A percentile compares a stretch with the other conserved stretches of the same genome.
Conservation (phyloP, 2,113 vertebrate species). For the Leuciscus idus region DNA sequence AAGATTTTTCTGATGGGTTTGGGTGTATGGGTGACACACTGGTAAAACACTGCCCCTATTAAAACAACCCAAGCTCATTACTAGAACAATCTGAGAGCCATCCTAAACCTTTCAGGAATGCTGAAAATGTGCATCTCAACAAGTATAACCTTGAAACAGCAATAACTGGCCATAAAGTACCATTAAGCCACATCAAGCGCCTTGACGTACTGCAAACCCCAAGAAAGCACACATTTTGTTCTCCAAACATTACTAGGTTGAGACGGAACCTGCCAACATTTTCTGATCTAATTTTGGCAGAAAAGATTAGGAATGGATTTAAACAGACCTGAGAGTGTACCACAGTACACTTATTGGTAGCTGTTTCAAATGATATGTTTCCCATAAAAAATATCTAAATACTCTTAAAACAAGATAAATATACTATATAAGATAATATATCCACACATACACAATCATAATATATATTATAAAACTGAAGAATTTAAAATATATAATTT, state of each 20-base stretch:
- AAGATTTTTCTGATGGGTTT: constrained; percentile 7
- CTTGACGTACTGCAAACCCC: background rate
- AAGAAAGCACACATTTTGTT: background rate
- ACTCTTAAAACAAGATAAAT: background rate
- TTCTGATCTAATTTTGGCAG: background rate
- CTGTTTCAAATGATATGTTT: background rate
- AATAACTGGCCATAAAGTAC: background rate
- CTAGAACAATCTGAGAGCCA: background rate
- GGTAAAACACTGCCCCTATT: background rate
- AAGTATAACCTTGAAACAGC: background rate
- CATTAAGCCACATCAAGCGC: background rate
- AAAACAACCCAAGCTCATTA: background rate
- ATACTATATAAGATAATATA: background rate
- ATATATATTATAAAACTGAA: background rate
- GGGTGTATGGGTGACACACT: background rate
- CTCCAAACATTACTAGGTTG: background rate
- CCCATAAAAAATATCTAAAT: too few relatives aligned
- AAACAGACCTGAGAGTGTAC: background rate
- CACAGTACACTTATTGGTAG: background rate
- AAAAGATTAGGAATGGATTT: background rate
- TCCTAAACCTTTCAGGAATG: background rate
- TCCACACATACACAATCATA: background rate
- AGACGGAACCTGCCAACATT: background rate
- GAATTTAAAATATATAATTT: background rate
- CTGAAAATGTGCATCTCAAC: background rate